These are phyloP conservation scores for Onychomys arenicola DNA, from an alignment of 2,797 vertebrate genomes.

Conservation along the genomic window DNA sequence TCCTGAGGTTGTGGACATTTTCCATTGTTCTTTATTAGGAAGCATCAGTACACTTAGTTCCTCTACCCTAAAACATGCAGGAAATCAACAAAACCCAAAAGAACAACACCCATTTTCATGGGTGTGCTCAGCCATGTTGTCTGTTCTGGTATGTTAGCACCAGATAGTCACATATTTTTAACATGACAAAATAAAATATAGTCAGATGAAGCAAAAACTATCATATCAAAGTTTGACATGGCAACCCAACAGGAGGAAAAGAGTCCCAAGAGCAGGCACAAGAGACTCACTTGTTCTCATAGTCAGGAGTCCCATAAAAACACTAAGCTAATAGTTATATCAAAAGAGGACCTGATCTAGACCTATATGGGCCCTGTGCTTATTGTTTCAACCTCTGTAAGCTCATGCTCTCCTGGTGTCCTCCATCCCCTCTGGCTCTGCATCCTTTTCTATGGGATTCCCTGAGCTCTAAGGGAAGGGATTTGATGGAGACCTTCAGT, in stretches of 20 bases:
- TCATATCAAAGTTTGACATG: neutral
- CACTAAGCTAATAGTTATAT: neutral
- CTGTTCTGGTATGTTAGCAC: neutral
- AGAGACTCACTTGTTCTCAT: neutral
- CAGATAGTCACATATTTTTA: neutral
- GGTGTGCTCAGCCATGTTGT: neutral
- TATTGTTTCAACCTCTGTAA: neutral
- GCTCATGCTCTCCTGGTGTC: neutral
- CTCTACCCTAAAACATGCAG: neutral
- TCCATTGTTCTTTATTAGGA: neutral
- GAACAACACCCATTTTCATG: neutral
- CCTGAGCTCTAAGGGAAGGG: neutral
- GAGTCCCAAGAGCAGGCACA: neutral
- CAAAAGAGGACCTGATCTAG: neutral
- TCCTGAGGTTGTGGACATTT: neutral
- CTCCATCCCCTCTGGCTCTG: neutral
- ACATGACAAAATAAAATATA: slow-evolving; percentile 6
- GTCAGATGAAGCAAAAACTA: neutral
- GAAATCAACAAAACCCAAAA: neutral
- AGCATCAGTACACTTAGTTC: neutral
- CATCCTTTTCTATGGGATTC: neutral
- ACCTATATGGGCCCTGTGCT: too few relatives aligned
- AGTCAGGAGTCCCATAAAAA: neutral
- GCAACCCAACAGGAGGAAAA: neutral
- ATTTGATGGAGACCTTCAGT: neutral